Base-by-base conservation (phyloP, 2,113 vertebrate genomes). In the Solea senegalensis region DNA sequence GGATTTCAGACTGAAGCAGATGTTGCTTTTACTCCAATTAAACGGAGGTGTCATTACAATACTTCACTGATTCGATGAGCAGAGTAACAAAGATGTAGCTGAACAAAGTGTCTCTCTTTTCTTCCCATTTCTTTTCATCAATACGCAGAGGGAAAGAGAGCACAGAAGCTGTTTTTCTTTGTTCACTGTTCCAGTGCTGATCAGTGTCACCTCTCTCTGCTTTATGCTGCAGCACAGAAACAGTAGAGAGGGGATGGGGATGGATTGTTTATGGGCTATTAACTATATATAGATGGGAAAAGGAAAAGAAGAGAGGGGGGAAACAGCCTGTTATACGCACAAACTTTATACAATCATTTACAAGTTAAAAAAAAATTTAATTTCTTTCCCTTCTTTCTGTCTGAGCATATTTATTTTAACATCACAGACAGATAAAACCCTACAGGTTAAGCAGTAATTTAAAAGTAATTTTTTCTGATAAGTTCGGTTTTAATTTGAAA, bases 1-100 rank as follows among this genome's bases (percentile, higher is more conserved):
- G 48, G 65, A 40, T 40, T 50, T 34, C 53, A 49, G 57, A 15
- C 52, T 41, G 46, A 28, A 44, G 65, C 67, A 69, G 76, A 51
- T 66, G 78, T 60, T 70, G 40, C 63, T 82, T 77, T 84, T 51
- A 58, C 14, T 7, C 40, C 74, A 68, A 80, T 53, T 82, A 59
- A 62, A 74, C 48, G 34, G 73, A 73, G 56, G 65, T 13, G 28
- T 44, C 65, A 62, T 12, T 64, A 62, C 72, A 67, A 43, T 69
- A 27, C 9, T 50, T 68, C 12, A 63, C 43, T 66, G n/a, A 76
- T 21, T 45, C 21, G 40, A 12, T 49, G 57, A 61, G 12, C 34
- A 60, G 39, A 57, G 28, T 12, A 54, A 73, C 45, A 83, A 16
- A 45, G n/a, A 45, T 7, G 13, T 5, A 2, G 3, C 41, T 27